Percentiles rank a stretch among this genome's conserved stretches.
Conservation (phyloP, 2,113 vertebrate species). For the Polyodon spathula region DNA sequence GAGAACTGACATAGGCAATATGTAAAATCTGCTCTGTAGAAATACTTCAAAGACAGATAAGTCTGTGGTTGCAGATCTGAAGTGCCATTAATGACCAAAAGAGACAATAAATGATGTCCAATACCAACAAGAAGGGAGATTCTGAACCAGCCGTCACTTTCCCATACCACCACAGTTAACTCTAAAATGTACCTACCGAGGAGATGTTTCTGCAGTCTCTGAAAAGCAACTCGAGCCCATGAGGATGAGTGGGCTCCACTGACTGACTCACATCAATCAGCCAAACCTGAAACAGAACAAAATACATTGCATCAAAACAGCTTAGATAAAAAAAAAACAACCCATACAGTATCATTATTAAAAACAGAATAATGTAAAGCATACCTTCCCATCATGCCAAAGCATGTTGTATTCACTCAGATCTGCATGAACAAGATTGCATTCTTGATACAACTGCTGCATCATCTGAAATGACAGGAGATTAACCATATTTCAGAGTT, state of each 20-base stretch:
- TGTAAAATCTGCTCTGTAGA: too few relatives aligned
- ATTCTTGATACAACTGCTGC: slow-evolving; percentile 78
- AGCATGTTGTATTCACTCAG: slow-evolving; percentile 96
- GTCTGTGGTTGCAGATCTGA: too few relatives aligned
- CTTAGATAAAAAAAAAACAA: background rate
- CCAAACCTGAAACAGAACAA: slow-evolving; percentile 69
- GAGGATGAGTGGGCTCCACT: slow-evolving; percentile 87
- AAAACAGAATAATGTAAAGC: slow-evolving; percentile 1
- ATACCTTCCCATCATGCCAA: slow-evolving; percentile 78
- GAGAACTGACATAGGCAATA: too few relatives aligned
- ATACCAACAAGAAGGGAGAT: too few relatives aligned
- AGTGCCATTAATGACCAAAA: too few relatives aligned
- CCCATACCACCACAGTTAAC: background rate
- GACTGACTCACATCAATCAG: slow-evolving; percentile 96
- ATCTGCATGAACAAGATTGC: slow-evolving; percentile 88
- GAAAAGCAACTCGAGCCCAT: slow-evolving; percentile 88
- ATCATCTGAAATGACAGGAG: slow-evolving; percentile 64
- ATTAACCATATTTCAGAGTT: background rate
- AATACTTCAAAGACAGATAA: too few relatives aligned
- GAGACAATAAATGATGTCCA: too few relatives aligned
- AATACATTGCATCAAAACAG: background rate
- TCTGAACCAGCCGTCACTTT: too few relatives aligned
- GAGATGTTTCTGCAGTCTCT: slow-evolving; percentile 89
- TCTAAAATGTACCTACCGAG: slow-evolving; percentile 55
- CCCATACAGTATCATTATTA: too few relatives aligned